Base-by-base conservation (phyloP, 1,140 invertebrate species). In the Drosophila serrata region DNA sequence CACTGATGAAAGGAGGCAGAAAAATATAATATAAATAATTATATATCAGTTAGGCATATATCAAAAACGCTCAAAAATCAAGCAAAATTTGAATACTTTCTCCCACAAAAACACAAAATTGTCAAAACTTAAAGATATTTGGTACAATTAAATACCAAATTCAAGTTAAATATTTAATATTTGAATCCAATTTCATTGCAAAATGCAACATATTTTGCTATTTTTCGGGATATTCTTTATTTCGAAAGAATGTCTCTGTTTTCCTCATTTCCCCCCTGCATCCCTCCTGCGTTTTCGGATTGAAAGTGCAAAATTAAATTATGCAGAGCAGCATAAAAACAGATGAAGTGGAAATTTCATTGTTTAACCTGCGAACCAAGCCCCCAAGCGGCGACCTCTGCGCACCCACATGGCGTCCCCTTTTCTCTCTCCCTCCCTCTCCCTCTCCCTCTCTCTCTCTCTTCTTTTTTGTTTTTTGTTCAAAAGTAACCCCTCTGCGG, bases 271-370 rank as follows among this genome's bases (percentile, higher is more conserved):
- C 6, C 24, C n/a, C n/a, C 24, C n/a, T 12, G 24, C 24, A 24
- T 4, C 24, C 24, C 4, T 24, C 19, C n/a, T 17, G 11, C 45
- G 19, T 62, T 33, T 33, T 37, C 29, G 64, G 79, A 82, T 87
- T 77, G 75, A 87, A 87, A 80, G 84, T 88, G 84, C 80, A 88
- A 88, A 88, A 88, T 87, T 77, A 84, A 87, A 87, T 87, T 87
- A 87, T 88, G 84, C 84, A 87, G 84, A 88, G 84, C 80, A 88
- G 84, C 84, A 87, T 87, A 88, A 87, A 87, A 87, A 74, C 84
- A 87, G 84, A 87, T 87, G 84, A 87, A 87, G 84, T 88, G 84
- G 84, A 87, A 87, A 87, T 87, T 87, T 88, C 84, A 87, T 88
- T 87, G 84, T 84, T 87, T 88, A 87, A 84, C 84, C 80, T 87